Evolutionary conservation across 2,797 vertebrate genomes (phyloP), one percentile per base, ranked within the genome.

Genomic region (Phylloscopus collybita): DNA sequence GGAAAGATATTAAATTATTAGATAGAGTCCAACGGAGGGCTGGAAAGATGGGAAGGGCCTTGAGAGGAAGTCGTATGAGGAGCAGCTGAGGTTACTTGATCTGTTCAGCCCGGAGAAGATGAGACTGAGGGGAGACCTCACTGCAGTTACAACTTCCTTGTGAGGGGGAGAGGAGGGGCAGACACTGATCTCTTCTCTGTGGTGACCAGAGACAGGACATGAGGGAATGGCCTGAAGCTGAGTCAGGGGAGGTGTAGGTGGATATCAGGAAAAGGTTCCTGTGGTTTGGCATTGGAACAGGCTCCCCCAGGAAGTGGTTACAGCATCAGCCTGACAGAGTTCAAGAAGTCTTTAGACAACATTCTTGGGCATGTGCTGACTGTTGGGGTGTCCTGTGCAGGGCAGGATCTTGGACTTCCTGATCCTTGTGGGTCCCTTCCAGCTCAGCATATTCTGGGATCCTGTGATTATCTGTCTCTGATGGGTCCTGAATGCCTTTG

Each of bases 401-500:
- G 36, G 11, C 11, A 36, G 22, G 45, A 27, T 32, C 26, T 30
- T 67, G 38, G 21, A 27, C 21, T 42, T 42, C 36, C 32, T 38
- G 27, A 36, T 59, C 15, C 17, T 51, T 30, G 11, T 59, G 18
- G 11, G 8, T 44, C 14, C 5, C 18, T 59, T 62, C 30, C 14
- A 49, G 8, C 17, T 56, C 34, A 34, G 42, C 34, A 7, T 49
- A 21, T 34, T 86, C n/a, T 61, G 19, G 7, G 18, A 45, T 38
- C 59, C 25, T 54, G 20, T 16, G 40, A 20, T 53, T 86, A 5
- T 61, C 4, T 13, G 10, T 5, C 13, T 13, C 23, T 23, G 3
- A 1, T 3, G 2, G 29, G 4, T 34, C 36, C 11, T 0, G 0
- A 90, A 51, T 34, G 38, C 32, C 16, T 76, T 69, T 75, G 18